Evolutionary conservation across 2,797 vertebrate species (phyloP).

Genomic region (Prionace glauca): DNA sequence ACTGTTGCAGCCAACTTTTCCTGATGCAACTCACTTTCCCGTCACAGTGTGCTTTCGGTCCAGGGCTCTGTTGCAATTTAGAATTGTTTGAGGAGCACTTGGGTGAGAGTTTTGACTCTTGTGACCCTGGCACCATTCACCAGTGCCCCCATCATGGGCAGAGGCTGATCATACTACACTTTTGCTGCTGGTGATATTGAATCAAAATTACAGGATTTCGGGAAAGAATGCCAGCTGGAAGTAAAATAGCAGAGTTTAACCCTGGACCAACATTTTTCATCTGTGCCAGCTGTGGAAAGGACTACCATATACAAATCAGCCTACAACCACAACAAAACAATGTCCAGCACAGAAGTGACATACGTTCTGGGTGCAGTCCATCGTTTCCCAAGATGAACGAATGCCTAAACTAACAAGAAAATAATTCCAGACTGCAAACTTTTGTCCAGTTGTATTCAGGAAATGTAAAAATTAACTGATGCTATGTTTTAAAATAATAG

Average conservation of each 20-base stretch:
- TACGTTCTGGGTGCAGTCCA: too few species aligned
- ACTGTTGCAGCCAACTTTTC: background rate
- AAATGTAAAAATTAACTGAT: background rate
- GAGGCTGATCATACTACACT: background rate
- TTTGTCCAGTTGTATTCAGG: background rate
- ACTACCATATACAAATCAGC: too few species aligned
- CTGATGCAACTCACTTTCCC: background rate
- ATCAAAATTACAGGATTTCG: background rate
- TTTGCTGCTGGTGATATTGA: background rate
- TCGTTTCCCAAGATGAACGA: too few species aligned
- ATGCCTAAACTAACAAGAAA: background rate
- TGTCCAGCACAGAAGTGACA: too few species aligned
- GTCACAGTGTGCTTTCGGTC: background rate
- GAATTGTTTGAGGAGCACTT: background rate
- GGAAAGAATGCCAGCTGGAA: too few species aligned
- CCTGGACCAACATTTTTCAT: too few species aligned
- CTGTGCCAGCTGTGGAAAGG: too few species aligned
- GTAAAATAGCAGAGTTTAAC: too few species aligned
- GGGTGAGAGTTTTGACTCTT: background rate
- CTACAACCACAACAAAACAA: too few species aligned
- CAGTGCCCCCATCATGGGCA: background rate
- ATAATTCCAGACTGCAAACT: background rate
- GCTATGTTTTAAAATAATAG: conserved; percentile 1
- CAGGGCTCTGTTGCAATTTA: background rate
- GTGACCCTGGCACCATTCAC: background rate